Evolutionary conservation across 2,888 invertebrate genomes (phyloP), one percentile per base, ranked within the genome.

Genomic region (Drosophila algonquin): DNA sequence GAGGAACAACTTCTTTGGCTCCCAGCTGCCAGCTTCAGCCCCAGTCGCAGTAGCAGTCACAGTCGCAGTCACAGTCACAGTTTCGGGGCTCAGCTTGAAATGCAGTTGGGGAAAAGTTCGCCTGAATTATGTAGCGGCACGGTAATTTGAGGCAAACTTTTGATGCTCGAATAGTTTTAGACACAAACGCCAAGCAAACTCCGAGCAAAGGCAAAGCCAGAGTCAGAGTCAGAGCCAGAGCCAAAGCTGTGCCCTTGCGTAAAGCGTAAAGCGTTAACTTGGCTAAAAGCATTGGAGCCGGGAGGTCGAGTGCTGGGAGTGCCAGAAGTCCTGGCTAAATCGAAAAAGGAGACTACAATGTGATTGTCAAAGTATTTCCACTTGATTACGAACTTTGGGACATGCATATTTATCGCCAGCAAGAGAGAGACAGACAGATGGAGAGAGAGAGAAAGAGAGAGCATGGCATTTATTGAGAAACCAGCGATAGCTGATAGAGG

Each of bases 91-190:
- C 56, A 56, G 63, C 46, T 64, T n/a, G 44, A 35, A 35, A 35
- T 55, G 24, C 47, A 61, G 63, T 27, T 47, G 53, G 69, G 78
- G 59, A 32, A 68, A 83, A 84, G 81, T 79, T 84, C 75, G 57
- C 55, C 65, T 84, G 77, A 84, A 76, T 89, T 87, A 84, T 89
- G 87, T 87, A 76, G 87, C 83, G 85, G 70, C 81, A 79, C 89
- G 81, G 79, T 87, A 83, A 83, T 84, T 84, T 84, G 79, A 87
- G 81, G 72, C 69, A 74, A 89, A 84, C 79, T 84, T 85, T 84
- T 67, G 85, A 72, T 65, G 63, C 73, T 60, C 63, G 69, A 87
- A 89, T 89, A 84, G 89, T 87, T 83, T 87, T 71, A 52, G 83
- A 76, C 74, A 73, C 63, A 56, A 27, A 35, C 24, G 10, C 4